Base-by-base conservation (phyloP, 2,113 vertebrate genomes). In the Ancistrus triradiatus region DNA sequence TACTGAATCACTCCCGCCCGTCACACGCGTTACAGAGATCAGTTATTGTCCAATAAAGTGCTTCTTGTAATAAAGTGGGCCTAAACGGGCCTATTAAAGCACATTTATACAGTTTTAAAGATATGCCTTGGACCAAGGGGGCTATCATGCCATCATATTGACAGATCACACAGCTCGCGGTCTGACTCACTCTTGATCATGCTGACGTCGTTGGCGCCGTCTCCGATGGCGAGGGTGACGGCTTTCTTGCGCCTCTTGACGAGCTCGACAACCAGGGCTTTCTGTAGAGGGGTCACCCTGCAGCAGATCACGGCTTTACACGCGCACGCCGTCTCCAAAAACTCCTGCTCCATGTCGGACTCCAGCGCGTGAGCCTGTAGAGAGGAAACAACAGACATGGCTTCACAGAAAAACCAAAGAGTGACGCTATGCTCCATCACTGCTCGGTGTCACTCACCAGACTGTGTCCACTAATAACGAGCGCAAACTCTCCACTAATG, bases 291-390 rank as follows among this genome's bases (percentile, higher is more conserved):
- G 0, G 95, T 96, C 43, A 98, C 92, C 0, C 94, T 85, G 85
- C 95, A 98, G 84, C 95, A 98, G 81, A 98, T 97, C 48, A 98
- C 93, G 0, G 93, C 90, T 67, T 90, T 91, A 81, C 94, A 96
- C 2, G 90, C 91, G 5, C 93, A 95, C 0, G 93, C 95, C 0
- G 92, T 94, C 49, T 90, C 90, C 78, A 98, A 74, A 75, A 98
- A 95, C 69, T 98, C 95, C 31, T 80, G 72, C 78, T 97, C 94
- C 95, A 98, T 94, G 82, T 98, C 94, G 0, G 92, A 90, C 75
- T 97, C 95, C 48, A 98, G 73, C 0, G 95, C 95, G 0, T 98
- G 94, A 15, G 95, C 95, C 94, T 97, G 63, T n/a, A n/a, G n/a
- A 1, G 13, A 28, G 1, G 1, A 35, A 33, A 19, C 2, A 27